phyloP scores from a whole-genome alignment of 2,797 vertebrate genomes.

The Podarcis siculus region DNA sequence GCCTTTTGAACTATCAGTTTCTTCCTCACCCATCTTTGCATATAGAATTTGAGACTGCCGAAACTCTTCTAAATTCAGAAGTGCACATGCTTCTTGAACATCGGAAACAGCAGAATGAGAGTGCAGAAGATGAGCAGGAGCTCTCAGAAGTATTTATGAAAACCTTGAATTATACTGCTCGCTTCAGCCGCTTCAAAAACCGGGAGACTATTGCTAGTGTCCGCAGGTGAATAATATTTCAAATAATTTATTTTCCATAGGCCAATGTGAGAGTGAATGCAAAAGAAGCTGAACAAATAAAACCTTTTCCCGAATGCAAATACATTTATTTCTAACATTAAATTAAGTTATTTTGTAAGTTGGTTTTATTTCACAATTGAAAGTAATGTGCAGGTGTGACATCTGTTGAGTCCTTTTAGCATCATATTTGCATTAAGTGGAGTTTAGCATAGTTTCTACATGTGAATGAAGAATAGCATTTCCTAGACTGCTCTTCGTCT shows the following conservation, averaged over 20 bases:
- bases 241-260: fast-evolving
- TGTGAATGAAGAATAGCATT: background rate
- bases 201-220: constrained; percentile 95
- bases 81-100: constrained; percentile 97
- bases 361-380: background rate
- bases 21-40: background rate
- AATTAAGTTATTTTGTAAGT: background rate
- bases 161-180: constrained; percentile 92
- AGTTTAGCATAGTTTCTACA: background rate
- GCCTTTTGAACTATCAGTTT: background rate
- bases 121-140: constrained; percentile 96
- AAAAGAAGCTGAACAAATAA: background rate
- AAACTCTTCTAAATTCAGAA: constrained; percentile 94
- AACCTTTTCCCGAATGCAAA: background rate
- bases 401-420: background rate
- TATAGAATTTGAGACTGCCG: constrained; percentile 91
- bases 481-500: background rate
- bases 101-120: constrained; percentile 96
- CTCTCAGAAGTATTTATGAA: constrained; percentile 98
- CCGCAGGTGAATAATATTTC: constrained; percentile 80
- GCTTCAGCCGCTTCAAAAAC: constrained; percentile 98
- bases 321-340: background rate
- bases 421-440: background rate
- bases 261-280: background rate
- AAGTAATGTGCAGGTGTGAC: background rate